Evolutionary conservation across 1,140 invertebrate genomes (phyloP).

Genomic region (Leptopilina clavipes): DNA sequence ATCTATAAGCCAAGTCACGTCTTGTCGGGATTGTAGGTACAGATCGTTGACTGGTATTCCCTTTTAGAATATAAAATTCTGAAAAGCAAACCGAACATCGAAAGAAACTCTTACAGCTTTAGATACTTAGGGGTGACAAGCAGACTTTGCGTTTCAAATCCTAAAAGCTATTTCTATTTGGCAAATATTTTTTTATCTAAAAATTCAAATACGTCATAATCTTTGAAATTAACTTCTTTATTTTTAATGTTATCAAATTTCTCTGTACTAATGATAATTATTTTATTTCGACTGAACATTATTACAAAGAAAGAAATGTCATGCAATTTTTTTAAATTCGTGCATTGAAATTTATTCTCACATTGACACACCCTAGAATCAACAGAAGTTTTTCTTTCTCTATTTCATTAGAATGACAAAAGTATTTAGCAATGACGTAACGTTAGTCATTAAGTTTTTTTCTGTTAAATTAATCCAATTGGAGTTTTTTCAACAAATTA

Average conservation of each 20-base stretch:
- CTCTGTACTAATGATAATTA: no score
- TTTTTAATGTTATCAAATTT: no score
- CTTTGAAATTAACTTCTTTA: no score
- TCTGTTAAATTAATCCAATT: no score
- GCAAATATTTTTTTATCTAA: no score
- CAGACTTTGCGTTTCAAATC: not conserved
- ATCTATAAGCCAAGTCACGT: slow-evolving; percentile 26
- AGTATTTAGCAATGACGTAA: not conserved
- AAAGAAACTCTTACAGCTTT: not conserved
- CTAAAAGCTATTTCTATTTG: not conserved
- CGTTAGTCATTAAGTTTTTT: no score
- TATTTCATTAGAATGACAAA: not conserved
- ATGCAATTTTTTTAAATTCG: not conserved
- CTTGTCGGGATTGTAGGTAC: slow-evolving; percentile 16
- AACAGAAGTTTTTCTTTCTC: not conserved
- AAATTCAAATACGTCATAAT: no score
- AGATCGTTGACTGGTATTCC: slow-evolving; percentile 32
- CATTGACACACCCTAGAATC: not conserved
- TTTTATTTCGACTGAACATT: no score
- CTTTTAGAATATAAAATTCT: slow-evolving; percentile 17
- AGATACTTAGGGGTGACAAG: not conserved
- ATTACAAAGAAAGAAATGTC: not conserved
- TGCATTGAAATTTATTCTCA: not conserved
- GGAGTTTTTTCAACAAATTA: no score
- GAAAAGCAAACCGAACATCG: slow-evolving; percentile 11